Conservation (phyloP, 1,140 invertebrate genomes). For the Copidosoma floridanum region DNA sequence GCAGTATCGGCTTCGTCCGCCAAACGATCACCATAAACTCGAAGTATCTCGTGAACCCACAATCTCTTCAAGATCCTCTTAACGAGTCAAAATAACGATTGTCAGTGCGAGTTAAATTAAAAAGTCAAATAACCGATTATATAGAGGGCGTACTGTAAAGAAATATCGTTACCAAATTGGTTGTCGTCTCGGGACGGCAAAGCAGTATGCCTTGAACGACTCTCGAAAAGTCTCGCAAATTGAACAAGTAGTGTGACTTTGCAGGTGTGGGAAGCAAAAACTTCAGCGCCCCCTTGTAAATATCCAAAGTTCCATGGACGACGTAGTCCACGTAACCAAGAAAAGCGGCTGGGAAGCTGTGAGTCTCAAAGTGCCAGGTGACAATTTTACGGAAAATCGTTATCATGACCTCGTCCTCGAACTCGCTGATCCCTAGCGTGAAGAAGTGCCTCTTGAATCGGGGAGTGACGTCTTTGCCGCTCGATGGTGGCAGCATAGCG, state of each 20-base stretch:
- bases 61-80: constrained; percentile 87
- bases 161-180: constrained; percentile 37
- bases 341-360: constrained; percentile 89
- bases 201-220: constrained; percentile 72
- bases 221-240: constrained; percentile 88
- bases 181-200: constrained; percentile 34
- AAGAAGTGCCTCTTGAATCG: constrained; percentile 93
- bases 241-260: constrained; percentile 94
- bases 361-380: constrained; percentile 86
- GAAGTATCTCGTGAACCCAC: constrained; percentile 91
- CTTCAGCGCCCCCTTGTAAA: constrained; percentile 79
- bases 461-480: constrained; percentile 81
- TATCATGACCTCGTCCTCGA: constrained; percentile 79
- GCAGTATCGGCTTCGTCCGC: constrained; percentile 77
- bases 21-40: constrained; percentile 92
- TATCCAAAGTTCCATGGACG: constrained; percentile 77
- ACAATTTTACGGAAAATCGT: constrained; percentile 90
- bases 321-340: constrained; percentile 82
- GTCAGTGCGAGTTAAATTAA: not conserved
- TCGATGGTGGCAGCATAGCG: constrained; percentile 85
- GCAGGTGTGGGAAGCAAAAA: constrained; percentile 87
- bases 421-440: constrained; percentile 86
- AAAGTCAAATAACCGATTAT: no score
- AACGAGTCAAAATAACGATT: constrained; percentile 51
- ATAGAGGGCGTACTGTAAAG: no score